Evolutionary conservation across 2,888 invertebrate species (phyloP).

Genomic region (Synergus laeviventris): DNA sequence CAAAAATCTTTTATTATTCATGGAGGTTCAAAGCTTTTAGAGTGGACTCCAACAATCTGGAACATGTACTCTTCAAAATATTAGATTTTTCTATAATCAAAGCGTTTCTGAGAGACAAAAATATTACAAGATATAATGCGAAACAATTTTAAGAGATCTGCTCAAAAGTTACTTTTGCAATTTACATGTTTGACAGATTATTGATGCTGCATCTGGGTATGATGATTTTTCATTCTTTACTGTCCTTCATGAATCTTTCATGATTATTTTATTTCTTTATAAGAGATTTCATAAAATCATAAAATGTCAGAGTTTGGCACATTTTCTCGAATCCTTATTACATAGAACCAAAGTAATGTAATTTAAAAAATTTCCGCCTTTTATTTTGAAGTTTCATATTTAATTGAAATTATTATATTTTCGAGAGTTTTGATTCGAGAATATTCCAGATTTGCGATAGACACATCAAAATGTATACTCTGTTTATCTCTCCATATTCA

Average conservation of each 20-base stretch:
- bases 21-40: no score
- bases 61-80: no score
- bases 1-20: neutral
- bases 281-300: neutral
- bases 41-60: no score
- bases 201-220: slow-evolving; percentile 8
- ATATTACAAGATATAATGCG: no score
- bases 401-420: neutral
- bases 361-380: neutral
- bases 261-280: neutral
- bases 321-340: neutral
- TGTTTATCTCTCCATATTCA: neutral
- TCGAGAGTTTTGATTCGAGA: slow-evolving; percentile 11
- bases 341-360: neutral
- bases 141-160: neutral
- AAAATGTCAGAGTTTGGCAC: neutral
- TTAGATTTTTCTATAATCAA: no score
- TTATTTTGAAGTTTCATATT: neutral
- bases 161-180: neutral
- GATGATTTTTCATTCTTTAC: neutral
- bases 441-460: neutral
- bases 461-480: neutral
- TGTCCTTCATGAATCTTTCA: neutral
- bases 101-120: no score
- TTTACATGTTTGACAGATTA: neutral